Base-by-base conservation (phyloP, 2,113 vertebrate genomes). In the Leucoraja erinaceus region DNA sequence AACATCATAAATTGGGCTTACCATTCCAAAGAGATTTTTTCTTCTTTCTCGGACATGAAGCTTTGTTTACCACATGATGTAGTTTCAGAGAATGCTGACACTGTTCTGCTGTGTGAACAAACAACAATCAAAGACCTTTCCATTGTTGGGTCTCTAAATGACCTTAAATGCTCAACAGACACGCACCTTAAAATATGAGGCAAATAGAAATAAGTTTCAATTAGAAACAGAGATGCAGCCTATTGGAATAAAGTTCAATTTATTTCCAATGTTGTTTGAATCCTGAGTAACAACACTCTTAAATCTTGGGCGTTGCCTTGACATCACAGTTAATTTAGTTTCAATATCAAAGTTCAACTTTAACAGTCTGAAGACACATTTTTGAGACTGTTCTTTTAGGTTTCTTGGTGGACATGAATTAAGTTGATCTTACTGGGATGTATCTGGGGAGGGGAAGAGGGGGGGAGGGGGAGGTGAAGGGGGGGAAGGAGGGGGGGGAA, bases 1-100 rank as follows among this genome's bases (percentile, higher is more conserved):
- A 91, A 31, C 90, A 54, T 72, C 33, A 11, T 31, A 76, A 93
- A 70, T 76, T 93, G 0, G 79, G 95, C 96, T 95, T 97, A 99
- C 98, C 98, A 99, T 96, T 99, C 98, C 94, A 98, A 95, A 93
- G 97, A 96, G 94, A 99, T 98, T 96, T 96, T 97, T 93, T 98
- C 96, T 93, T 98, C 97, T 96, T 96, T 97, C 94, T 96, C 95
- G 31, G 96, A 95, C 93, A 94, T 94, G 68, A 95, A 93, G 12
- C 94, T 95, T 93, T 93, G 92, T 84, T 93, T 95, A 20, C 94
- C 94, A 47, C 93, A 93, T 31, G 94, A 93, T 72, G 95, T 95
- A 94, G 94, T 93, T 93, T 94, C 94, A 94, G 94, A 94, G 77
- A 94, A 93, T 93, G 95, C 93, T 94, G 95, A 95, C 59, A 94